phyloP scores from a whole-genome alignment of 2,113 vertebrate genomes.

The Dermatemys mawii region DNA sequence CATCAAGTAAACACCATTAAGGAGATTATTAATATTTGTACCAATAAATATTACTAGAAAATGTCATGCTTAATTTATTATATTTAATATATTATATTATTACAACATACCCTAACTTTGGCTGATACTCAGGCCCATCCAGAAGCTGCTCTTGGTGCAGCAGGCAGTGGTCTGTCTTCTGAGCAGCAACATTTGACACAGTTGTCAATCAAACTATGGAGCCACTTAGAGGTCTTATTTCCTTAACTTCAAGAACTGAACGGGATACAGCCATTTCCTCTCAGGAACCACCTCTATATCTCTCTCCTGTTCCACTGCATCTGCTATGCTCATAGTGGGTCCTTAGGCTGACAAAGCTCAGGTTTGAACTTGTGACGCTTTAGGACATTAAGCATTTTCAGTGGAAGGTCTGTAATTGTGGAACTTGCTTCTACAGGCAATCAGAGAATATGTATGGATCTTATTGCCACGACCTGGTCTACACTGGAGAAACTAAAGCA shows the following conservation, averaged over 20 bases:
- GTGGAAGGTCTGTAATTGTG: slow-evolving; percentile 24
- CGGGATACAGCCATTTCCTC: slow-evolving; percentile 18
- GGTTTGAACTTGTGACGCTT: slow-evolving; percentile 28
- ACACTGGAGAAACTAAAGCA: slow-evolving; percentile 11
- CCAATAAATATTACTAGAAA: slow-evolving; percentile 17
- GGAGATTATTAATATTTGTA: not conserved
- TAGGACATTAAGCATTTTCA: slow-evolving; percentile 31
- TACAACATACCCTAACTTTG: not conserved
- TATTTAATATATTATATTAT: slow-evolving; percentile 1
- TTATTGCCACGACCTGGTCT: slow-evolving; percentile 16
- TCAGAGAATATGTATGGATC: not conserved
- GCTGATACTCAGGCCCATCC: slow-evolving; percentile 53
- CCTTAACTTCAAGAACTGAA: slow-evolving; percentile 60
- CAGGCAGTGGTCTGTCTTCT: slow-evolving; percentile 45
- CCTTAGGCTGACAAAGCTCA: slow-evolving; percentile 51
- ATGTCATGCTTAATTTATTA: not conserved
- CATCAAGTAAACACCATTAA: not conserved
- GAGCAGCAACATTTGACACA: slow-evolving; percentile 40
- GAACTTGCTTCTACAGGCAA: slow-evolving; percentile 36
- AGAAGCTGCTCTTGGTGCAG: slow-evolving; percentile 34
- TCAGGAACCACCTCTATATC: slow-evolving; percentile 26
- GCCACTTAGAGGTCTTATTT: slow-evolving; percentile 41
- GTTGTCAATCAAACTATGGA: slow-evolving; percentile 59
- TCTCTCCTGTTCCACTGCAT: slow-evolving; percentile 16
- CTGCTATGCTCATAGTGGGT: slow-evolving; percentile 29